Evolutionary conservation across 2,888 invertebrate species (phyloP).

Genomic region (Aphodius sticticus): DNA sequence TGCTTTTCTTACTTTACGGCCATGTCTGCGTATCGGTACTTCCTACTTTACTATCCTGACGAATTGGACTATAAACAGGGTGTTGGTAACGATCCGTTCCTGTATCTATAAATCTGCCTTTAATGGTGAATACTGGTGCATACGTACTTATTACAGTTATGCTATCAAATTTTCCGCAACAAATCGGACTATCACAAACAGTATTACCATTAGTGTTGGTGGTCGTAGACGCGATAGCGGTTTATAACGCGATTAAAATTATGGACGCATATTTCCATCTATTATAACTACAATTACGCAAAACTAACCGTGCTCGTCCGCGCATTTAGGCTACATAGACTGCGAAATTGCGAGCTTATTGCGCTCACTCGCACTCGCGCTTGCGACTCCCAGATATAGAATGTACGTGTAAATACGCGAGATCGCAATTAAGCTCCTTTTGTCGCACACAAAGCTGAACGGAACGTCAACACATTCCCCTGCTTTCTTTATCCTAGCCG

Average conservation of each 20-base stretch:
- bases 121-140: background rate
- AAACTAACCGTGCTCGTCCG: background rate
- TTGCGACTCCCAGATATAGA: background rate
- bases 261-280: conserved; percentile 4
- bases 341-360: background rate
- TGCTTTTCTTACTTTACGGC: background rate
- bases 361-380: background rate
- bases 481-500: conserved; percentile 18
- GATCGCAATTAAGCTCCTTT: conserved; percentile 17
- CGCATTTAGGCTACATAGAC: background rate
- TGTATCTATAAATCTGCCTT: background rate
- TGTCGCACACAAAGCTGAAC: conserved; percentile 13
- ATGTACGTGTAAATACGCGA: background rate
- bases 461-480: conserved; percentile 19
- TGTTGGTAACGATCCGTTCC: background rate
- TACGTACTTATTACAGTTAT: background rate
- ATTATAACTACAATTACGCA: background rate
- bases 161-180: background rate
- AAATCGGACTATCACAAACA: background rate
- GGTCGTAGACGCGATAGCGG: background rate
- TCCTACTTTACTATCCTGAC: background rate
- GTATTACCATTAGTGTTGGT: background rate
- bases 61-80: background rate
- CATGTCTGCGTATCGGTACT: background rate
- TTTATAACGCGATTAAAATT: background rate